These are phyloP conservation scores for Limonius californicus DNA, from an alignment of 1,140 invertebrate genomes.

Conservation along the genomic window DNA sequence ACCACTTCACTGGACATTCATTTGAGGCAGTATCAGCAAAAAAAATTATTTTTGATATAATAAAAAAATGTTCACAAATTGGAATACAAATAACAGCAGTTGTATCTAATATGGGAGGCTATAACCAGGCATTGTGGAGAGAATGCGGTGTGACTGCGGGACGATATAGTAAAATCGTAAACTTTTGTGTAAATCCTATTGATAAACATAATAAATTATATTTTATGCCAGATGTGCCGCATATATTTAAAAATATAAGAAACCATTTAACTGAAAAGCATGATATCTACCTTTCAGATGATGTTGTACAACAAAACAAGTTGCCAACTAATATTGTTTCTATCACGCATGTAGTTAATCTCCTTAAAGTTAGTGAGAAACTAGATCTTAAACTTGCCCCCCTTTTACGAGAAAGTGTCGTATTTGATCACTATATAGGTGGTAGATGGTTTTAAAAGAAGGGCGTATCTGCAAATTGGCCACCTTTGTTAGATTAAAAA, in stretches of 20 bases:
- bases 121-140: neutral
- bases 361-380: too few relatives aligned
- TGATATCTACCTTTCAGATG: neutral
- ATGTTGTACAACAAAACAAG: constrained; percentile 6
- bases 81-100: too few relatives aligned
- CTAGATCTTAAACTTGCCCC: too few relatives aligned
- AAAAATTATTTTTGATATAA: too few relatives aligned
- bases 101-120: neutral
- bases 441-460: too few relatives aligned
- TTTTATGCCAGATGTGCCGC: neutral
- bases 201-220: neutral
- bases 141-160: neutral
- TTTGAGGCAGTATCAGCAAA: too few relatives aligned
- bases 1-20: too few relatives aligned
- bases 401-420: too few relatives aligned
- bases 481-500: too few relatives aligned
- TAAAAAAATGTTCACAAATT: too few relatives aligned
- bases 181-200: neutral
- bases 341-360: neutral
- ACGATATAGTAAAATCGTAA: neutral
- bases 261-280: neutral
- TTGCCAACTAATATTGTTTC: constrained; percentile 7
- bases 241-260: neutral
- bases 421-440: too few relatives aligned
- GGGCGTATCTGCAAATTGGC: too few relatives aligned